These are phyloP conservation scores for Archips crataeganus DNA, from an alignment of 2,888 invertebrate species.

Conservation along the genomic window DNA sequence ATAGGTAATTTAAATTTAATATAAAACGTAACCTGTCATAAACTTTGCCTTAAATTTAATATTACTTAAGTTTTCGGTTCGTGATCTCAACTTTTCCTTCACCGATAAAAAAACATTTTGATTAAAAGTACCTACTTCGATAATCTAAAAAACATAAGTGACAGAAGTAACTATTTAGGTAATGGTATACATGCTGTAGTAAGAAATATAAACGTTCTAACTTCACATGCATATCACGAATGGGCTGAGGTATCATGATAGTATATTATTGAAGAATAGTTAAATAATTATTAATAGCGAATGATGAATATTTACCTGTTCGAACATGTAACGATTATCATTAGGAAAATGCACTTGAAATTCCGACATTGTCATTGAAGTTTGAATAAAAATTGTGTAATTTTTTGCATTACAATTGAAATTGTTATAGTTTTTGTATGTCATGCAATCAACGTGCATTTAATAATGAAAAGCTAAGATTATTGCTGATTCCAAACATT, in stretches of 20 bases:
- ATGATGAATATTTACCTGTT: constrained; percentile 50
- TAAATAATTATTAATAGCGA: constrained; percentile 38
- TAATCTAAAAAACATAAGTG: constrained; percentile 24
- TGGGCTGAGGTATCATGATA: constrained; percentile 49
- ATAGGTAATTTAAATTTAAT: constrained; percentile 27
- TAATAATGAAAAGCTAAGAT: constrained; percentile 59
- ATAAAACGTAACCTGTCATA: constrained; percentile 30
- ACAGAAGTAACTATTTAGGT: constrained; percentile 22
- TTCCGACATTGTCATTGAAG: constrained; percentile 47
- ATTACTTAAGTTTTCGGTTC: constrained; percentile 13
- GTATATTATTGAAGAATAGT: constrained; percentile 48
- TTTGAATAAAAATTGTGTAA: not conserved
- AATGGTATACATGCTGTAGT: constrained; percentile 51
- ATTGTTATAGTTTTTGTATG: constrained; percentile 25
- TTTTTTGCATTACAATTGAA: not conserved
- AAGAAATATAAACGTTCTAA: constrained; percentile 39
- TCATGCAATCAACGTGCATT: constrained; percentile 62
- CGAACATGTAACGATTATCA: constrained; percentile 48
- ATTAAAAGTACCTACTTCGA: constrained; percentile 12
- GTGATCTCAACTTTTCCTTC: constrained; percentile 34
- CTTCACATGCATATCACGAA: constrained; percentile 63
- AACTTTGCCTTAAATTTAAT: constrained; percentile 26
- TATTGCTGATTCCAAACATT: constrained; percentile 55
- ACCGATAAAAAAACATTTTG: constrained; percentile 18
- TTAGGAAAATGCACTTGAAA: constrained; percentile 46